Conservation (phyloP, 2,888 invertebrate species). For the Esperia sulphurella region DNA sequence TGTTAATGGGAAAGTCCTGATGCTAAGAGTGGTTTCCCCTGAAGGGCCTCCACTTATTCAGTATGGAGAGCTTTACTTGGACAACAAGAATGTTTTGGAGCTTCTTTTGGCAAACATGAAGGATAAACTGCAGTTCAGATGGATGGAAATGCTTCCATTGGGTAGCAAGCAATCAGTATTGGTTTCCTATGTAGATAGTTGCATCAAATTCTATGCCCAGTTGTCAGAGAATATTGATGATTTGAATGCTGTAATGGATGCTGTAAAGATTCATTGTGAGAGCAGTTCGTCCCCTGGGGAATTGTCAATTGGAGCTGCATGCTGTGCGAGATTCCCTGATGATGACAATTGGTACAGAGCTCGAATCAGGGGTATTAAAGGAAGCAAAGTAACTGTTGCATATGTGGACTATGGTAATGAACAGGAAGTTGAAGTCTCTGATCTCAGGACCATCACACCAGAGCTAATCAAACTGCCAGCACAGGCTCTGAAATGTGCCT, state of each 20-base stretch:
- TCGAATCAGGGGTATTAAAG: conserved; percentile 81
- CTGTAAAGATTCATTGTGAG: conserved; percentile 81
- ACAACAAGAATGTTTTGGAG: conserved; percentile 79
- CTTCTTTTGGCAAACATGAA: conserved; percentile 66
- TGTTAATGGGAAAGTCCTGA: conserved; percentile 81
- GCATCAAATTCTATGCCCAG: conserved; percentile 87
- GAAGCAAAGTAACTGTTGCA: conserved; percentile 82
- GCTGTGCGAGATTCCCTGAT: conserved; percentile 88
- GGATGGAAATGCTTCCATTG: conserved; percentile 52
- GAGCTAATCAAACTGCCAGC: conserved; percentile 82
- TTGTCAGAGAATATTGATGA: conserved; percentile 79
- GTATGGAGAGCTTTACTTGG: conserved; percentile 84
- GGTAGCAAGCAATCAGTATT: conserved; percentile 69
- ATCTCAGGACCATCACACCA: conserved; percentile 82
- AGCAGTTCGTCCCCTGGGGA: conserved; percentile 63
- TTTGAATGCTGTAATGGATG: conserved; percentile 83
- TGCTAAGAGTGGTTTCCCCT: conserved; percentile 82
- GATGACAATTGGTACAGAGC: conserved; percentile 96
- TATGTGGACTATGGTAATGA: conserved; percentile 98
- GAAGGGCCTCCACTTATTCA: conserved; percentile 86
- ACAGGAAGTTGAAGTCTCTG: conserved; percentile 82
- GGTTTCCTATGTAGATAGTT: conserved; percentile 84
- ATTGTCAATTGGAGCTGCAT: conserved; percentile 81
- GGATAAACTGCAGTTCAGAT: conserved; percentile 60
- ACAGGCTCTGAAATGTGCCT: conserved; percentile 87